Evolutionary conservation across 2,888 invertebrate species (phyloP).

Genomic region (Synergus umbraculus): DNA sequence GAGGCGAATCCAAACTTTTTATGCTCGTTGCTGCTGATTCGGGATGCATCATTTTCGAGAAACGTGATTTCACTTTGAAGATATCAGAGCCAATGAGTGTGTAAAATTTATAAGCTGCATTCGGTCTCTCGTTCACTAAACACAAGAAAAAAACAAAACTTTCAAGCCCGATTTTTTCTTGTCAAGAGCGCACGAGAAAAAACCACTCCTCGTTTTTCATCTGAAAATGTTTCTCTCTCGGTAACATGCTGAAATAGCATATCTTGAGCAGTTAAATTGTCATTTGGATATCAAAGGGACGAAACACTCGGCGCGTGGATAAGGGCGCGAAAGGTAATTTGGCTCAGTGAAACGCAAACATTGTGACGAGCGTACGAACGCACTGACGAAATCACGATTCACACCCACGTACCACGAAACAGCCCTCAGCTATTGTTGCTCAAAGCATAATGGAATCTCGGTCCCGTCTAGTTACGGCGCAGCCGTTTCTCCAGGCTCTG

Average conservation of each 20-base stretch:
- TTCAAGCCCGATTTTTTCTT: not conserved
- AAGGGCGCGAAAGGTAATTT: constrained; percentile 76
- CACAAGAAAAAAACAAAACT: not conserved
- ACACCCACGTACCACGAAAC: constrained; percentile 74
- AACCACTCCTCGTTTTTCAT: not conserved
- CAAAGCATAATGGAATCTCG: constrained; percentile 77
- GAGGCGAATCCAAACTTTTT: constrained; percentile 22
- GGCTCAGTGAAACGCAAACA: constrained; percentile 76
- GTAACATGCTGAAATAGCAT: constrained; percentile 43
- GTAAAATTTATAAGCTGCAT: not conserved
- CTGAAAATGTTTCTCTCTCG: not conserved
- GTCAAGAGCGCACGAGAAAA: not conserved
- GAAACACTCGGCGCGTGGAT: constrained; percentile 72
- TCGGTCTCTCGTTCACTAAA: not conserved
- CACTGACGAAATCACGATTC: constrained; percentile 74
- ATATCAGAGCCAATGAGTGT: not conserved
- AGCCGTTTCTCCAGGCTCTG: constrained; percentile 60
- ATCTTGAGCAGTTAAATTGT: constrained; percentile 76
- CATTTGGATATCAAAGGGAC: constrained; percentile 78
- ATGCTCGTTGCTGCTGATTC: constrained; percentile 8
- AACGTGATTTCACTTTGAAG: constrained; percentile 24
- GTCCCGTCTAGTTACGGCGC: constrained; percentile 62
- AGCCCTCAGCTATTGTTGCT: constrained; percentile 78
- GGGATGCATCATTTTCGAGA: constrained; percentile 22
- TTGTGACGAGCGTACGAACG: constrained; percentile 59